Conservation (phyloP, 2,113 vertebrate genomes). For the Antechinus flavipes region DNA sequence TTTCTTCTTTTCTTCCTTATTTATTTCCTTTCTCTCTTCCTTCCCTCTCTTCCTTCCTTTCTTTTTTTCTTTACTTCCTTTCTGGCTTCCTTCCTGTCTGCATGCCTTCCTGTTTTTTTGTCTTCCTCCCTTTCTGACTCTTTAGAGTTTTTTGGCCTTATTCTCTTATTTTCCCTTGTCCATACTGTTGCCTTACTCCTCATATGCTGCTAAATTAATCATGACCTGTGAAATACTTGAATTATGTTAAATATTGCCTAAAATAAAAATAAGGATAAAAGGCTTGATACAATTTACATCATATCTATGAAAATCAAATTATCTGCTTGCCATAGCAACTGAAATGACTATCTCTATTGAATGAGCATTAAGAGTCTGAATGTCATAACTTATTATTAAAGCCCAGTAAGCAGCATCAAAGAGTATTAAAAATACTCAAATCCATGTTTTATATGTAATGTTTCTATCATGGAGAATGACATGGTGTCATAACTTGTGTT, state of each 20-base stretch:
- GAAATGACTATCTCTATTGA: constrained; percentile 40
- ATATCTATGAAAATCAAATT: not conserved
- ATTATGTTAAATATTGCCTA: constrained; percentile 33
- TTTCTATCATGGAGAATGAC: constrained; percentile 53
- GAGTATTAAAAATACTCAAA: constrained; percentile 49
- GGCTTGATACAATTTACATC: constrained; percentile 30
- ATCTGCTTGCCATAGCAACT: constrained; percentile 45
- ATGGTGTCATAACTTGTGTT: not conserved
- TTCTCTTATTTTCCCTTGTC: not conserved
- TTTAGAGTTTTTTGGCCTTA: not conserved
- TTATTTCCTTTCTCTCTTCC: too few species aligned
- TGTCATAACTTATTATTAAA: constrained; percentile 56
- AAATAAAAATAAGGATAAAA: constrained; percentile 43
- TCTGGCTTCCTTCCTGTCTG: too few species aligned
- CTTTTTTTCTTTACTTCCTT: not conserved
- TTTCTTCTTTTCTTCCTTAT: not conserved
- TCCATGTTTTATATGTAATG: constrained; percentile 46
- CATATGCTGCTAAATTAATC: constrained; percentile 57
- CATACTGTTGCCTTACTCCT: constrained; percentile 33
- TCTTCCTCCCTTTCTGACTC: not conserved
- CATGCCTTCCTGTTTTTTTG: not conserved
- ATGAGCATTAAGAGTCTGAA: constrained; percentile 39
- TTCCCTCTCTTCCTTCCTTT: not conserved
- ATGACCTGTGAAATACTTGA: constrained; percentile 32
- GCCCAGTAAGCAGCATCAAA: constrained; percentile 49